Conservation (phyloP, 2,797 vertebrate genomes). For the Anolis apletophallus region DNA sequence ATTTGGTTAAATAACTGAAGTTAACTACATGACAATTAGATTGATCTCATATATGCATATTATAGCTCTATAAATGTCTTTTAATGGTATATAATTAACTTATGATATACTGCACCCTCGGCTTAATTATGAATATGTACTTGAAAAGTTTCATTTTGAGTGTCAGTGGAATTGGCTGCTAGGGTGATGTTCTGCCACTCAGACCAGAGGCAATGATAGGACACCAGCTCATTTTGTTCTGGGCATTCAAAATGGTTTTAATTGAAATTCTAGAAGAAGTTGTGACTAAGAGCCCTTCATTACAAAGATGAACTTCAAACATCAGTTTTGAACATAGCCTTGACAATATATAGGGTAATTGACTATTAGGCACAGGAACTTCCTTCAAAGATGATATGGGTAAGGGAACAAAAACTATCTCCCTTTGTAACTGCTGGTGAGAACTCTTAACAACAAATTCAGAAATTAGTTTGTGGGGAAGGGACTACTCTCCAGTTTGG, state of each 20-base stretch:
- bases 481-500: background rate
- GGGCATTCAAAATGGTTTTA: conserved; percentile 22
- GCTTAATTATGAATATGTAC: background rate
- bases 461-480: background rate
- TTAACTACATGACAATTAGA: background rate
- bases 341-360: background rate
- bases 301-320: conserved; percentile 24
- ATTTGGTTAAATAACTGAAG: conserved; percentile 9
- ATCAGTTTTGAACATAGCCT: conserved; percentile 53
- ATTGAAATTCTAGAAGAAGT: conserved; percentile 60
- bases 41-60: rapidly evolving
- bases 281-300: conserved; percentile 39
- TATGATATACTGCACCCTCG: rapidly evolving
- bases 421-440: too few relatives aligned
- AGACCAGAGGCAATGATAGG: conserved; percentile 37
- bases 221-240: conserved; percentile 6
- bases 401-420: background rate
- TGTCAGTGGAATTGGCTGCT: background rate
- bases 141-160: background rate
- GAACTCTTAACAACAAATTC: background rate
- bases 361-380: background rate
- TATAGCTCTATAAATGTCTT: background rate
- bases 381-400: background rate
- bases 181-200: conserved; percentile 12
- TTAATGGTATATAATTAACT: background rate